Conservation (phyloP, 1,140 invertebrate genomes). For the Pissodes strobi region DNA sequence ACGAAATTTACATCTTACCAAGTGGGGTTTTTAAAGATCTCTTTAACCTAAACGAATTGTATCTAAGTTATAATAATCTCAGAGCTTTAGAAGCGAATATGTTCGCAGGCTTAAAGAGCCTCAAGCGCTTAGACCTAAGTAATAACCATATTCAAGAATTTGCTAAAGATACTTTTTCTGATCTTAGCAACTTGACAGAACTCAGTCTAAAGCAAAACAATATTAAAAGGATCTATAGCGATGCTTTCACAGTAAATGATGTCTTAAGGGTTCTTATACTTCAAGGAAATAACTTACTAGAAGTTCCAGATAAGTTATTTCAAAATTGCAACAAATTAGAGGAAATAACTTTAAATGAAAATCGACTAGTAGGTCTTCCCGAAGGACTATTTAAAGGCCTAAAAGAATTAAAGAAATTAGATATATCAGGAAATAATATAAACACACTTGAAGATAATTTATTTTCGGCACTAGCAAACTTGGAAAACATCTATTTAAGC, state of each 20-base stretch:
- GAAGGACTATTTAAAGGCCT: neutral
- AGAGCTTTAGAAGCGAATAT: constrained; percentile 8
- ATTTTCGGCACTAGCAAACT: neutral
- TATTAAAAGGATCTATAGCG: constrained; percentile 5
- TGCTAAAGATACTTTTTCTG: constrained; percentile 16
- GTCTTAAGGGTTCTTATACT: no score
- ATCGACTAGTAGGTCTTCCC: neutral
- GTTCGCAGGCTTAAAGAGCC: constrained; percentile 20
- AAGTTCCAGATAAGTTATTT: constrained; percentile 11
- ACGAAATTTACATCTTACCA: neutral
- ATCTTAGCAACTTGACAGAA: neutral
- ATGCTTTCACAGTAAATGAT: constrained; percentile 5
- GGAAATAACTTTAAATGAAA: constrained; percentile 8
- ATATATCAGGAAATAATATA: constrained; percentile 10
- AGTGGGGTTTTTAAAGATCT: constrained; percentile 25
- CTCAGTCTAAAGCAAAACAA: constrained; percentile 9
- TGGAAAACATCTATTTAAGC: no score
- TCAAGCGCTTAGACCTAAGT: constrained; percentile 31
- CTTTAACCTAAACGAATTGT: constrained; percentile 12
- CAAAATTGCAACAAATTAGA: neutral
- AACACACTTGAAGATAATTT: neutral
- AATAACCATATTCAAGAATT: constrained; percentile 11
- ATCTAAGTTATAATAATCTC: constrained; percentile 30
- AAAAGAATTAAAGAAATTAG: neutral
- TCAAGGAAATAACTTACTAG: neutral